These are phyloP conservation scores for Odontesthes bonariensis DNA, from an alignment of 2,113 vertebrate species.

Conservation along the genomic window DNA sequence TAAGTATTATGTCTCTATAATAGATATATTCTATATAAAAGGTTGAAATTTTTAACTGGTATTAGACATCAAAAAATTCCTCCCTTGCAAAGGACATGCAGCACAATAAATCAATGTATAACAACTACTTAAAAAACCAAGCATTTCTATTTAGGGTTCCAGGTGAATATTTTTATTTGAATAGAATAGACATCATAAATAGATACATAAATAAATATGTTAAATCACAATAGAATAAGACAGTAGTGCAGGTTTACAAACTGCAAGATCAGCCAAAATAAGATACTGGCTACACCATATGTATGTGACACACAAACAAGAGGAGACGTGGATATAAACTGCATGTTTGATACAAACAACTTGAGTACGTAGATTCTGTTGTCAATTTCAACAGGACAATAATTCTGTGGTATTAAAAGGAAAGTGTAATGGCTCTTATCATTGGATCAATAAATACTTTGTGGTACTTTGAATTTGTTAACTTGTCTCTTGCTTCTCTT, in stretches of 20 bases:
- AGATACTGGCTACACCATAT: background rate
- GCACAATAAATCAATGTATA: background rate
- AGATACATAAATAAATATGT: slow-evolving; percentile 13
- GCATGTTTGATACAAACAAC: slow-evolving; percentile 71
- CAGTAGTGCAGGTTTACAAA: background rate
- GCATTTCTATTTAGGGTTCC: background rate
- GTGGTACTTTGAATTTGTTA: slow-evolving; percentile 1
- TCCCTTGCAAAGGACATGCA: no score
- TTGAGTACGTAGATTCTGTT: background rate
- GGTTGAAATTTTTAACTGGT: background rate
- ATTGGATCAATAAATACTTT: slow-evolving; percentile 12
- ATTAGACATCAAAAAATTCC: no score
- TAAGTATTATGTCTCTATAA: no score
- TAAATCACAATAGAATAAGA: background rate
- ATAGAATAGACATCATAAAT: slow-evolving; percentile 1
- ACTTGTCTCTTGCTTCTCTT: slow-evolving; percentile 3
- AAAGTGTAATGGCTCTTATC: background rate
- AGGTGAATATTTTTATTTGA: background rate
- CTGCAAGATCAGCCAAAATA: background rate
- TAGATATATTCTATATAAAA: no score
- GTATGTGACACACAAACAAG: background rate
- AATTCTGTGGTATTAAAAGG: background rate
- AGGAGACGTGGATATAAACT: slow-evolving; percentile 27
- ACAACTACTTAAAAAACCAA: background rate
- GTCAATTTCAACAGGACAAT: slow-evolving; percentile 1